Evolutionary conservation across 2,797 vertebrate genomes (phyloP), one percentile per base, ranked within the genome.

Genomic region (Thripadectes ignobilis): DNA sequence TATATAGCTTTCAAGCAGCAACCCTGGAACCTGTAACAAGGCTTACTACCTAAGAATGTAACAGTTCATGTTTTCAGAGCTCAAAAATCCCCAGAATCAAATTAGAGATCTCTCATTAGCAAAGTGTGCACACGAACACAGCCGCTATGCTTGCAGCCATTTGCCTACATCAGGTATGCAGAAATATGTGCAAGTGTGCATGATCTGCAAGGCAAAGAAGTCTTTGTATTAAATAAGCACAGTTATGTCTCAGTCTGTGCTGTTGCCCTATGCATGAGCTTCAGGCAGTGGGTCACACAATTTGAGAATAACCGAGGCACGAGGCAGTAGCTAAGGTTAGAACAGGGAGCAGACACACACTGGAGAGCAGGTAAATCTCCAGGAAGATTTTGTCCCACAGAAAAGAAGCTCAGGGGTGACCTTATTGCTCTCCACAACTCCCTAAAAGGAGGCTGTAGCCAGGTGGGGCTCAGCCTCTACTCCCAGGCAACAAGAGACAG

Each of bases 251-350:
- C 36, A 29, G 3, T 26, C 49, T 36, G 3, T n/a, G 34, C 16
- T 48, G 72, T 3, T 43, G 29, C 48, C 83, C 39, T 17, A 36
- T 0, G 1, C 2, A 3, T 3, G 17, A 90, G 49, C 61, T 80
- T 30, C 45, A 51, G 32, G 72, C 63, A 69, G 39, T 1, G 32
- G 34, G 72, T 63, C 32, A 30, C n/a, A 20, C 29, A 20, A 2
- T 27, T 30, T 22, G 61, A 71, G 52, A 83, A n/a, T 6, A 84
- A 45, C 18, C 0, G 0, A 63, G 87, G 45, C 24, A 24, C 0
- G 0, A 65, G 41, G 39, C n/a, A 69, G 75, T 16, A 62, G 43
- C 30, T 62, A 43, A 72, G 68, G 55, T n/a, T 2, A 48, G 45
- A 16, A 14, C 52, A 27, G 34, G 57, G 10, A 74, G 23, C 0